phyloP scores from a whole-genome alignment of 1,140 invertebrate genomes.

The Anthonomus grandis region DNA sequence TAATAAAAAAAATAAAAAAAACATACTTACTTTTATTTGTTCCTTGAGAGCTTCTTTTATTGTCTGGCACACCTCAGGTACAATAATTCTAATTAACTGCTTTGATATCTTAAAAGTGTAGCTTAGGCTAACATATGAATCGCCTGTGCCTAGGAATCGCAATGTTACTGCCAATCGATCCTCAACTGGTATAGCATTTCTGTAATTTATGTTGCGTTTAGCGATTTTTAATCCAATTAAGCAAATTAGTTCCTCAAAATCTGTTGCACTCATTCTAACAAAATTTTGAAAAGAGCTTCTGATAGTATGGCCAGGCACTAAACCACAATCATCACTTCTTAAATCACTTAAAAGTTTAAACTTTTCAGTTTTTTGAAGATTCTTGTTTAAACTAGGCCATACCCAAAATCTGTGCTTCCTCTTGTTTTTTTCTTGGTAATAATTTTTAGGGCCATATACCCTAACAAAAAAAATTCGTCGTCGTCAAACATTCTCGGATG shows the following conservation, averaged over 20 bases:
- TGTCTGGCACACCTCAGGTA: slow-evolving; percentile 31
- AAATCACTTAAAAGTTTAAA: no score
- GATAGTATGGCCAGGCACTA: no score
- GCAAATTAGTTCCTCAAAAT: slow-evolving; percentile 20
- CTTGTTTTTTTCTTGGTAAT: no score
- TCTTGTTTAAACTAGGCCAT: no score
- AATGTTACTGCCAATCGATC: slow-evolving; percentile 38
- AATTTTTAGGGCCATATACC: no score
- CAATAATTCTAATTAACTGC: slow-evolving; percentile 26
- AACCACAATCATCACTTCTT: no score
- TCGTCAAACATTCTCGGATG: no score
- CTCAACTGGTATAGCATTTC: slow-evolving; percentile 35
- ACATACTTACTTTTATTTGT: slow-evolving; percentile 25
- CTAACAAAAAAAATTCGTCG: no score
- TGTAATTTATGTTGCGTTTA: slow-evolving; percentile 32
- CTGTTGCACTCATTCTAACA: slow-evolving; percentile 1
- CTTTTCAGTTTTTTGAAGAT: no score
- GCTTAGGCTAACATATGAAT: slow-evolving; percentile 32
- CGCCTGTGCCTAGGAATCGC: slow-evolving; percentile 36
- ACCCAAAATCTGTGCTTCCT: no score
- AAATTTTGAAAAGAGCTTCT: no score
- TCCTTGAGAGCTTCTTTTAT: slow-evolving; percentile 26
- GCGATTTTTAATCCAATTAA: slow-evolving; percentile 32
- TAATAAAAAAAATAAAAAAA: no score
- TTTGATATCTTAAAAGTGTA: slow-evolving; percentile 36